phyloP scores from a whole-genome alignment of 1,140 invertebrate species.

The Hypsibius dujardini region DNA sequence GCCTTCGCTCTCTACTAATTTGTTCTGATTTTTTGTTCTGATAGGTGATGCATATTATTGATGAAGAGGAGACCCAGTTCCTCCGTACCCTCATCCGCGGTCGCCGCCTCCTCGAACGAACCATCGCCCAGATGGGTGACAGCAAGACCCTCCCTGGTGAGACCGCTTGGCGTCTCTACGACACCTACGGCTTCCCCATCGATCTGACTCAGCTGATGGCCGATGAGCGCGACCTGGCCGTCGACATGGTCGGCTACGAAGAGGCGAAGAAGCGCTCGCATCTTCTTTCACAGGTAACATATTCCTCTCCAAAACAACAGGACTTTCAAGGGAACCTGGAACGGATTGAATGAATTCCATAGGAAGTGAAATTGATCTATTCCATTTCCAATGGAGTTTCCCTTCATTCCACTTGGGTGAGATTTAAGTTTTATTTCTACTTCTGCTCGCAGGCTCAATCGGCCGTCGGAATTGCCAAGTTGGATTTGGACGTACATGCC shows the following conservation, averaged over 20 bases:
- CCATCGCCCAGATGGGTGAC: slow-evolving; percentile 57
- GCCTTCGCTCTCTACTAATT: too few species aligned
- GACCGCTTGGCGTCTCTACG: slow-evolving; percentile 90
- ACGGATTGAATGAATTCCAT: too few species aligned
- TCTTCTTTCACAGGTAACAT: neutral
- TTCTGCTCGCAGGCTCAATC: neutral
- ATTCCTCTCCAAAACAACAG: neutral
- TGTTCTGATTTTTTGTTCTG: slow-evolving; percentile 13
- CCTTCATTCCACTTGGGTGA: too few species aligned
- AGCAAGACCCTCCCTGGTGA: slow-evolving; percentile 45
- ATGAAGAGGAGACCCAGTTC: slow-evolving; percentile 96
- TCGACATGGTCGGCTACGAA: slow-evolving; percentile 79
- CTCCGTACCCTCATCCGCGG: slow-evolving; percentile 83
- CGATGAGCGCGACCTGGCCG: slow-evolving; percentile 72
- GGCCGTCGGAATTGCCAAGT: slow-evolving; percentile 22
- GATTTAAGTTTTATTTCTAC: too few species aligned
- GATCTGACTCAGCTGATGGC: slow-evolving; percentile 93
- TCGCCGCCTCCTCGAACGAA: slow-evolving; percentile 69
- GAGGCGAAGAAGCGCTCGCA: slow-evolving; percentile 68
- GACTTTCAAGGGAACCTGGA: too few species aligned
- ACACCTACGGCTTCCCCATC: slow-evolving; percentile 96
- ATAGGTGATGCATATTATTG: slow-evolving; percentile 60
- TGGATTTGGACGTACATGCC: slow-evolving; percentile 73
- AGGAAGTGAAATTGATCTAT: too few species aligned
- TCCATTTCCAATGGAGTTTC: too few species aligned